Base-by-base conservation (phyloP, 2,797 vertebrate genomes). In the Siniperca obscura region DNA sequence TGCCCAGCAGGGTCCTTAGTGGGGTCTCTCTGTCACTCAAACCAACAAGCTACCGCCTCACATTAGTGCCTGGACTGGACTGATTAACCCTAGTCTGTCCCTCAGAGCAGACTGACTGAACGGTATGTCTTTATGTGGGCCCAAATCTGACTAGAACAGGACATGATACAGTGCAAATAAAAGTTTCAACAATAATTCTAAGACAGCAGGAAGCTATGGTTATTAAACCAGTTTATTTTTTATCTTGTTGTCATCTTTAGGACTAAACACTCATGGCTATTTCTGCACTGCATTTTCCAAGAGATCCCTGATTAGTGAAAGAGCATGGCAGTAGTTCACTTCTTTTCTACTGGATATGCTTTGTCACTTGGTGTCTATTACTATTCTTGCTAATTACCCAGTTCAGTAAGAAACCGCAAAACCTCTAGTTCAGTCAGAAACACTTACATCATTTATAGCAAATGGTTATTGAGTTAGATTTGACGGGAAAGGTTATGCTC, bases 11-110 rank as follows among this genome's bases (percentile, higher is more conserved):
- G 80, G 73, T 86, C 86, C 83, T 74, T 21, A 70, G 73, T 78
- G 75, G 87, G 65, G 86, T 84, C 83, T 84, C 73, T 34, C 74
- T 93, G 87, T 90, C 92, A 92, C 62, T 90, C 84, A 84, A 95
- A 93, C 48, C 57, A 74, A n/a, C 21, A 56, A 85, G 40, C 59
- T 22, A 48, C 70, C 14, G n/a, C 80, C 60, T 76, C 72, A 55
- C 16, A 62, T 17, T 48, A 77, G 13, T 7, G 78, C 52, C 80
- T 90, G 88, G 69, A 68, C 48, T 38, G 60, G 75, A 55, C 72
- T 85, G 92, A 93, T 91, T 86, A 90, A 86, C 65, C 21, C 34
- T 11, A 10, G 68, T n/a, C 14, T 44, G 52, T 42, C 30, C n/a
- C 14, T 21, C 12, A 71, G 69, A 17, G 9, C 8, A 57, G 44